These are phyloP conservation scores for Riptortus pedestris DNA, from an alignment of 1,140 invertebrate genomes.

Conservation along the genomic window DNA sequence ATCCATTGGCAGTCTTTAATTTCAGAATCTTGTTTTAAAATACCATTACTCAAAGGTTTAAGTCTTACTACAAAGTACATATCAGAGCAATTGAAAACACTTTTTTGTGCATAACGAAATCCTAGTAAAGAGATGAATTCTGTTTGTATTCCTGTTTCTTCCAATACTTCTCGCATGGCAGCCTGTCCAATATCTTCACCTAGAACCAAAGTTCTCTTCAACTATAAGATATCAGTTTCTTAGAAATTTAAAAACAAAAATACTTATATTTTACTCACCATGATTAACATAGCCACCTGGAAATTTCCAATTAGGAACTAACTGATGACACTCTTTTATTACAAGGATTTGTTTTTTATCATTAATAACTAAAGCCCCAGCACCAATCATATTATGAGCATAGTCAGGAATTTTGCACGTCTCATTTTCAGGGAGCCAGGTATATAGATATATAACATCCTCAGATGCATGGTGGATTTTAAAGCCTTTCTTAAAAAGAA, in stretches of 20 bases:
- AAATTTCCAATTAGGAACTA: slow-evolving; percentile 64
- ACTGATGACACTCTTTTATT: slow-evolving; percentile 60
- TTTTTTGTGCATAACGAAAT: slow-evolving; percentile 61
- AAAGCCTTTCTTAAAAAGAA: slow-evolving; percentile 55
- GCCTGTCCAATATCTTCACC: slow-evolving; percentile 71
- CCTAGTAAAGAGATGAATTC: slow-evolving; percentile 64
- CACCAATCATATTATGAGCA: slow-evolving; percentile 76
- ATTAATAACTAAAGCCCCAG: slow-evolving; percentile 78
- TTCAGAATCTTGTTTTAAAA: slow-evolving; percentile 60
- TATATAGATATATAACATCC: slow-evolving; percentile 65
- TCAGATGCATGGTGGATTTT: slow-evolving; percentile 72
- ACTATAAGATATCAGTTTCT: slow-evolving; percentile 20
- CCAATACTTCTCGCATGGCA: slow-evolving; percentile 70
- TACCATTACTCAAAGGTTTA: slow-evolving; percentile 51
- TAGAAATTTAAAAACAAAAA: neutral
- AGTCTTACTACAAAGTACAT: slow-evolving; percentile 69
- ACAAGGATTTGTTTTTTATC: slow-evolving; percentile 61
- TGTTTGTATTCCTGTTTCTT: slow-evolving; percentile 75
- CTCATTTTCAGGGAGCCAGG: slow-evolving; percentile 60
- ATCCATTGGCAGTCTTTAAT: slow-evolving; percentile 72
- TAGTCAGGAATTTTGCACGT: slow-evolving; percentile 62
- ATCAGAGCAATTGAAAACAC: slow-evolving; percentile 70
- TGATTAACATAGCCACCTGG: slow-evolving; percentile 84
- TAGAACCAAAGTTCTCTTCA: slow-evolving; percentile 36
- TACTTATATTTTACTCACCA: slow-evolving; percentile 40